Evolutionary conservation across 2,797 vertebrate genomes (phyloP).

Genomic region (Gymnothorax reevesii): DNA sequence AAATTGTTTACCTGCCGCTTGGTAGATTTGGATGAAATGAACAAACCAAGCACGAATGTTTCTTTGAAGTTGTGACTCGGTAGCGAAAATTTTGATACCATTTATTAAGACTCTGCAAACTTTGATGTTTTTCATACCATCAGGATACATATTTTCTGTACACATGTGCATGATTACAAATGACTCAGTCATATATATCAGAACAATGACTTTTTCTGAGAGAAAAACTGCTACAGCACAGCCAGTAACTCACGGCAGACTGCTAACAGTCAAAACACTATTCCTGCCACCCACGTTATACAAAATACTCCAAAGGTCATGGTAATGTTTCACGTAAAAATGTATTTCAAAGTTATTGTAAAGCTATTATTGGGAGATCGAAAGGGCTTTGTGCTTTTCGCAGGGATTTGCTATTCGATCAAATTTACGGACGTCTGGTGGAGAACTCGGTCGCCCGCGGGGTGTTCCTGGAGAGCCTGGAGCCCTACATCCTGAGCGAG

Average conservation of each 20-base stretch:
- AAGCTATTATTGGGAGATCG: neutral
- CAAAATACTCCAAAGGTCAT: neutral
- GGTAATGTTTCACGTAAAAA: neutral
- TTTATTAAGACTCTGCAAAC: too few relatives aligned
- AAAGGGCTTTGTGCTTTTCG: neutral
- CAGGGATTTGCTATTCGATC: conserved; percentile 90
- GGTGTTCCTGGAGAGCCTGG: conserved; percentile 90
- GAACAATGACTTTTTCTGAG: neutral
- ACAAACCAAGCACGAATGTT: too few relatives aligned
- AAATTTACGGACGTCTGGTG: conserved; percentile 85
- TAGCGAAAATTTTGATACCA: too few relatives aligned
- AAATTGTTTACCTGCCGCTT: too few relatives aligned
- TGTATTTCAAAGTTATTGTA: neutral
- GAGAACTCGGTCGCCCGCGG: conserved; percentile 92
- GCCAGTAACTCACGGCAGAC: neutral
- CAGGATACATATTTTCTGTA: neutral
- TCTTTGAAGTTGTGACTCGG: too few relatives aligned
- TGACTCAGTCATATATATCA: neutral
- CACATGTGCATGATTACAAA: neutral
- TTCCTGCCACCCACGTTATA: neutral
- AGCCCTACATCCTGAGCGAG: conserved; percentile 88
- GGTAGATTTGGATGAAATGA: too few relatives aligned
- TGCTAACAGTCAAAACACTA: neutral
- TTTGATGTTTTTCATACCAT: too few relatives aligned
- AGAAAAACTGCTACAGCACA: neutral